phyloP scores from a whole-genome alignment of 1,140 invertebrate species.

The Xylocopa sonorina region DNA sequence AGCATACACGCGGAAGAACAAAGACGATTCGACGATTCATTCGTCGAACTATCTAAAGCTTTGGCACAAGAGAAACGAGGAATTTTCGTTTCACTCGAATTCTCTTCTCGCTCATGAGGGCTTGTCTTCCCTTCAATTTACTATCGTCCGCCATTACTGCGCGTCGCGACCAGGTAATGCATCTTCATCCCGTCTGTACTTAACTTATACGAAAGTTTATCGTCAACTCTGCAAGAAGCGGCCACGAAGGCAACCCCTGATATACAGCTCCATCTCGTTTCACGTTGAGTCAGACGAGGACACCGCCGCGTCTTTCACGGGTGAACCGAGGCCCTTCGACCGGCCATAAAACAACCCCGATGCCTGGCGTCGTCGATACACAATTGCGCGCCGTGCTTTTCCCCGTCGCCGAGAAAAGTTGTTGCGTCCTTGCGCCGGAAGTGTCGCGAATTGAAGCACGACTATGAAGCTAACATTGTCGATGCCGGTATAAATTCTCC shows the following conservation, averaged over 20 bases:
- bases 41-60: background rate
- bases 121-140: conserved; percentile 51
- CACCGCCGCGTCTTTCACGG: conserved; percentile 23
- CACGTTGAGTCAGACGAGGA: conserved; percentile 35
- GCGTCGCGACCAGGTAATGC: conserved; percentile 49
- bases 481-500: conserved; percentile 50
- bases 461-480: conserved; percentile 52
- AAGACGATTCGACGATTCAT: no score
- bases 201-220: conserved; percentile 79
- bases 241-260: conserved; percentile 27
- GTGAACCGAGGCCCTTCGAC: conserved; percentile 44
- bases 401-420: conserved; percentile 50
- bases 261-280: conserved; percentile 14
- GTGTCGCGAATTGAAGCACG: conserved; percentile 54
- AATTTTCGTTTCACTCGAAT: conserved; percentile 39
- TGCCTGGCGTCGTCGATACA: conserved; percentile 63
- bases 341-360: conserved; percentile 62
- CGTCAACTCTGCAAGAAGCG: conserved; percentile 73
- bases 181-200: conserved; percentile 73
- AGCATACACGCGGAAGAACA: background rate
- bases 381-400: conserved; percentile 50
- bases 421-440: conserved; percentile 53
- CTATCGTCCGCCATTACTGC: conserved; percentile 34
- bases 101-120: conserved; percentile 2
- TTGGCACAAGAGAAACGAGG: background rate